These are phyloP conservation scores for Clarias laeviceps DNA, from an alignment of 2,797 vertebrate genomes.

Conservation along the genomic window DNA sequence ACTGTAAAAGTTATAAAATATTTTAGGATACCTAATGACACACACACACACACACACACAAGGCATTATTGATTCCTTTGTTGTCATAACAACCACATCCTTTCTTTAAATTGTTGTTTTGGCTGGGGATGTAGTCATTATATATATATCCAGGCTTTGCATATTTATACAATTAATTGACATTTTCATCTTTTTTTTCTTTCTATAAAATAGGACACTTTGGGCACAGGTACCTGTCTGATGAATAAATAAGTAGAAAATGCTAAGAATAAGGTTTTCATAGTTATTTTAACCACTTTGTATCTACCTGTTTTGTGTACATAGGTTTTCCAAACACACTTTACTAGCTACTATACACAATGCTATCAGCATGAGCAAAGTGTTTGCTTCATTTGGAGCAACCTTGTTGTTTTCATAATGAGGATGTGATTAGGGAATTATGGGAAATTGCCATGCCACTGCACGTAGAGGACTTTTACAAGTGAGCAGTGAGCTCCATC, in stretches of 20 bases:
- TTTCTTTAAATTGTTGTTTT: background rate
- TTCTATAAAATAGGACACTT: background rate
- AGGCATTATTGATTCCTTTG: background rate
- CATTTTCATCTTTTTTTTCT: background rate
- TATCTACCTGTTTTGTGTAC: constrained; percentile 34
- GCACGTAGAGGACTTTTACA: constrained; percentile 64
- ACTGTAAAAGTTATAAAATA: background rate
- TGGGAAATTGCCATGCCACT: constrained; percentile 64
- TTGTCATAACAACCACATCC: background rate
- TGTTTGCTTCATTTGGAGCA: constrained; percentile 64
- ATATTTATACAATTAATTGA: background rate
- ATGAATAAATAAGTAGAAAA: background rate
- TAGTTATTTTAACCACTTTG: background rate
- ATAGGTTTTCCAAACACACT: constrained; percentile 47
- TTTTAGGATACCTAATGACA: background rate
- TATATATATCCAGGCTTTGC: background rate
- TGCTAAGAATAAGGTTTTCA: background rate
- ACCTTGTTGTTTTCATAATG: constrained; percentile 69
- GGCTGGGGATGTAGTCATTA: background rate
- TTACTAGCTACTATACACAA: constrained; percentile 60
- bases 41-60: background rate
- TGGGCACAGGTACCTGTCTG: background rate
- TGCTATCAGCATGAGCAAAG: constrained; percentile 57
- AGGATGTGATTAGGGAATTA: constrained; percentile 69
- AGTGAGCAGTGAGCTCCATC: constrained; percentile 62